Base-by-base conservation (phyloP, 1,140 invertebrate species). In the Calycopis cecrops region DNA sequence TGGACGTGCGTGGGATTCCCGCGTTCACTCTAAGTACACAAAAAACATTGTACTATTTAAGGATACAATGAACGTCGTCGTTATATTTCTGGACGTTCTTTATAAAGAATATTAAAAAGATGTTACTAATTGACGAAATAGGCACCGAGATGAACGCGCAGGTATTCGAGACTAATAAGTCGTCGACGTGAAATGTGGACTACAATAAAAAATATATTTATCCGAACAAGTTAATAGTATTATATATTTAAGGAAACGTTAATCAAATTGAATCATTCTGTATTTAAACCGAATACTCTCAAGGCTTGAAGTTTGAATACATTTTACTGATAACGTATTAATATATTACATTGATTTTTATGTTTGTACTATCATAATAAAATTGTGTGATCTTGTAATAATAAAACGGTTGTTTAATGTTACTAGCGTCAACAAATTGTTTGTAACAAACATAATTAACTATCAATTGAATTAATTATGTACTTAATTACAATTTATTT, bases 1-100 rank as follows among this genome's bases (percentile, higher is more conserved):
- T 55, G 51, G 52, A 51, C 73, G 55, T 62, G 67, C 63, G 66
- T 70, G 70, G 66, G 65, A 78, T 76, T 76, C 71, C 65, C 66
- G 61, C 53, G 67, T 65, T 63, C 61, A 63, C 52, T 48, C 63
- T 64, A 62, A 69, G 60, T 62, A 69, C 57, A 71, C 60, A 76
- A 74, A 28, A 73, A 74, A 69, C 56, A 35, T 47, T 38, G 57
- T 55, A 63, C 60, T 68, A 68, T 55, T 48, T 69, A 64, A 66
- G 64, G 64, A 69, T 54, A 75, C 73, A 72, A 73, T 72, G 62
- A 52, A 67, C 57, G 65, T 49, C 49, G 57, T 72, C 66, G 71
- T 69, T 67, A 67, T 56, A 63, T 55, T 55, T 60, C 33, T 56
- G 54, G 52, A 53, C 49, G 52, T 51, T 18, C 54, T 55, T 57